Percentiles rank a stretch among this genome's conserved stretches.
Conservation (phyloP, 2,888 invertebrate genomes). For the Spodoptera littoralis region DNA sequence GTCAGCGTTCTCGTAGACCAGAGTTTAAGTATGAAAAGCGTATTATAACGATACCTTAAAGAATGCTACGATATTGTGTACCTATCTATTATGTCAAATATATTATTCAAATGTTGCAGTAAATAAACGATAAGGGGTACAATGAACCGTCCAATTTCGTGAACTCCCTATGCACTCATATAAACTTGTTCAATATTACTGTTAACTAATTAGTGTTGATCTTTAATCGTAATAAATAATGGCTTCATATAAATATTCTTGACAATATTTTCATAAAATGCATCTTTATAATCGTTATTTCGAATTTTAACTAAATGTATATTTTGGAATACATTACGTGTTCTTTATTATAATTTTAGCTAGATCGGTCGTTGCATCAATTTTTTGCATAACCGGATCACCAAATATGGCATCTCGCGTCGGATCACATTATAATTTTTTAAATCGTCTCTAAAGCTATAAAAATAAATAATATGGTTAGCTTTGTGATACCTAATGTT, state of each 20-base stretch:
- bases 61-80: no score
- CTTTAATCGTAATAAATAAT: constrained; percentile 14
- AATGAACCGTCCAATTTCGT: no score
- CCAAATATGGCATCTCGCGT: constrained; percentile 17
- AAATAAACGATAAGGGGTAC: no score
- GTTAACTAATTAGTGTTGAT: constrained; percentile 2
- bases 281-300: constrained; percentile 8
- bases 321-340: no score
- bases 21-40: no score
- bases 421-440: not conserved
- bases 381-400: constrained; percentile 35
- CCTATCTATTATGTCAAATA: no score
- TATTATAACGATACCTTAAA: no score
- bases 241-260: not conserved
- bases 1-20: no score
- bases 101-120: no score
- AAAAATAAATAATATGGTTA: not conserved
- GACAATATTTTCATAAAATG: constrained; percentile 18
- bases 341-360: no score
- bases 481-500: no score
- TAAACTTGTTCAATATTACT: not conserved
- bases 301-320: no score
- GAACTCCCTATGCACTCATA: not conserved
- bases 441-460: not conserved
- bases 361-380: constrained; percentile 18